phyloP scores from a whole-genome alignment of 1,140 invertebrate genomes.

The Micrasema minimum region DNA sequence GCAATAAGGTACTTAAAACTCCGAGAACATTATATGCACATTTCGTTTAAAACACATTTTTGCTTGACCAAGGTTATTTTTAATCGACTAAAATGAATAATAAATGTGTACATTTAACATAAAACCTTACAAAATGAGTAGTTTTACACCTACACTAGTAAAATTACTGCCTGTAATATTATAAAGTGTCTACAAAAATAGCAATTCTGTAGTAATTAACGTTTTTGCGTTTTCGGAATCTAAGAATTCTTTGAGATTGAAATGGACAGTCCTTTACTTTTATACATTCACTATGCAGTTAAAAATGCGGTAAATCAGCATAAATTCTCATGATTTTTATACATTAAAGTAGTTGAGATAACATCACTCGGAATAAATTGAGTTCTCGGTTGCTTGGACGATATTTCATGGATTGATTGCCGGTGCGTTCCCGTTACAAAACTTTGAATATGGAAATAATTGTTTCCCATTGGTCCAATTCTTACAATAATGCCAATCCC shows the following conservation, averaged over 20 bases:
- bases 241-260: too few relatives aligned
- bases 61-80: slow-evolving; percentile 1
- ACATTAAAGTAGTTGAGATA: too few relatives aligned
- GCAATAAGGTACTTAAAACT: too few relatives aligned
- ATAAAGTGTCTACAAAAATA: background rate
- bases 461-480: slow-evolving; percentile 15
- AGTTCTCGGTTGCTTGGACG: too few relatives aligned
- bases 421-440: background rate
- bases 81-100: slow-evolving; percentile 1
- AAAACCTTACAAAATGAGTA: background rate
- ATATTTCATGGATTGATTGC: background rate
- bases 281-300: too few relatives aligned
- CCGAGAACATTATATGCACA: too few relatives aligned
- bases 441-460: slow-evolving; percentile 16
- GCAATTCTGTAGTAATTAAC: background rate
- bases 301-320: too few relatives aligned
- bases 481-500: slow-evolving; percentile 3
- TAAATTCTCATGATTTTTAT: too few relatives aligned
- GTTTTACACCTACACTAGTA: background rate
- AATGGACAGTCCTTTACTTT: too few relatives aligned
- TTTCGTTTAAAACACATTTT: background rate
- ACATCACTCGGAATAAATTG: too few relatives aligned
- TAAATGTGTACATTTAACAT: background rate
- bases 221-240: too few relatives aligned
- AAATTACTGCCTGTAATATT: background rate